A percentile compares a stretch with the other conserved stretches of the same genome.
These are phyloP conservation scores for Elaphurus davidianus DNA, from an alignment of 2,113 vertebrate species.

Conservation along the genomic window DNA sequence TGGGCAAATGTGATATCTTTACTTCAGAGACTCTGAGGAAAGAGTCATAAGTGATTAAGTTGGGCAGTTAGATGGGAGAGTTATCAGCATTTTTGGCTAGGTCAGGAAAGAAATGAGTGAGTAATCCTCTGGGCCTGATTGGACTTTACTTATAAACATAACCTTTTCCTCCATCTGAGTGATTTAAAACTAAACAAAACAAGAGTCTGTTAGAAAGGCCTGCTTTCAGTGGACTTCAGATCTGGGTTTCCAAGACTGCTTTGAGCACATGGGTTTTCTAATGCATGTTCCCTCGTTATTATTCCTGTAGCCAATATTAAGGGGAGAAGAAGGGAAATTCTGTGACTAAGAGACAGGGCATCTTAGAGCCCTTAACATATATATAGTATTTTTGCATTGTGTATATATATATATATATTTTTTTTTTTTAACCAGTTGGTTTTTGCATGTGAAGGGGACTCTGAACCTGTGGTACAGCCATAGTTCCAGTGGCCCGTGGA, in stretches of 20 bases:
- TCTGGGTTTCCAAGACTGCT: not conserved
- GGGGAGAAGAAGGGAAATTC: not conserved
- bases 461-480: not conserved
- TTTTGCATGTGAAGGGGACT: conserved; percentile 32
- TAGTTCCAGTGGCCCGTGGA: conserved; percentile 53
- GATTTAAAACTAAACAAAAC: conserved; percentile 40
- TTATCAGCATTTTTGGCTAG: conserved; percentile 39
- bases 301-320: not conserved
- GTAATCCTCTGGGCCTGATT: not conserved
- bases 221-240: not conserved
- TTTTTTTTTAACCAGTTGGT: not conserved
- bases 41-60: not conserved
- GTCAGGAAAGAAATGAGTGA: not conserved
- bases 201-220: not conserved
- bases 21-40: not conserved
- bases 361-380: conserved; percentile 35
- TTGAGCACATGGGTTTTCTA: not conserved
- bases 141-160: conserved; percentile 41
- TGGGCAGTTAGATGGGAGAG: conserved; percentile 2
- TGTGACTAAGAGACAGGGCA: conserved; percentile 61
- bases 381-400: not conserved
- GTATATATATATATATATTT: rapidly evolving
- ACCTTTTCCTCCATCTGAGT: not conserved
- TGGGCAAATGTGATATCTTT: not conserved
- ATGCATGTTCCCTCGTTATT: not conserved